Evolutionary conservation across 2,113 vertebrate species (phyloP).

Genomic region (Abramis brama): DNA sequence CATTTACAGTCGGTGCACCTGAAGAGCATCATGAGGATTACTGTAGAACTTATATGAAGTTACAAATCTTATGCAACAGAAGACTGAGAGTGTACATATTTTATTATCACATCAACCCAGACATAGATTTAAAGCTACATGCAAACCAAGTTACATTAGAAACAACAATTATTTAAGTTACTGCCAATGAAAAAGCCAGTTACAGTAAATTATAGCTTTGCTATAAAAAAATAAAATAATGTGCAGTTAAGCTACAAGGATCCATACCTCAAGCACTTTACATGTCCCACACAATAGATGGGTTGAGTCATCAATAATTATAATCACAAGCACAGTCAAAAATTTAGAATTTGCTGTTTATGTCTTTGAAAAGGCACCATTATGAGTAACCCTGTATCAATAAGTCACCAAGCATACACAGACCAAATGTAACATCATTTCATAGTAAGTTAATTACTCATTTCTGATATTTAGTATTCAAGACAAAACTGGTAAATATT

Average conservation of each 20-base stretch:
- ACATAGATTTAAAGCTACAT: too few species aligned
- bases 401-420: background rate
- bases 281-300: background rate
- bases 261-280: background rate
- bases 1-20: too few species aligned
- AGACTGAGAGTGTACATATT: too few species aligned
- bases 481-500: background rate
- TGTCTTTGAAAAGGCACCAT: background rate
- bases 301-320: conserved; percentile 18
- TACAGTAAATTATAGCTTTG: background rate
- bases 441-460: background rate
- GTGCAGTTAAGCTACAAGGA: background rate
- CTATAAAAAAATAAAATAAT: background rate
- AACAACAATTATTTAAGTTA: too few species aligned
- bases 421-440: background rate
- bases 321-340: background rate
- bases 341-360: background rate
- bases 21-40: too few species aligned
- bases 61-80: too few species aligned
- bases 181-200: too few species aligned
- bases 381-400: background rate
- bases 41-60: too few species aligned
- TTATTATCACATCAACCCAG: too few species aligned
- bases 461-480: background rate
- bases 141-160: too few species aligned